These are phyloP conservation scores for Actenoides lindsayi DNA, from an alignment of 2,113 vertebrate genomes.

Conservation along the genomic window DNA sequence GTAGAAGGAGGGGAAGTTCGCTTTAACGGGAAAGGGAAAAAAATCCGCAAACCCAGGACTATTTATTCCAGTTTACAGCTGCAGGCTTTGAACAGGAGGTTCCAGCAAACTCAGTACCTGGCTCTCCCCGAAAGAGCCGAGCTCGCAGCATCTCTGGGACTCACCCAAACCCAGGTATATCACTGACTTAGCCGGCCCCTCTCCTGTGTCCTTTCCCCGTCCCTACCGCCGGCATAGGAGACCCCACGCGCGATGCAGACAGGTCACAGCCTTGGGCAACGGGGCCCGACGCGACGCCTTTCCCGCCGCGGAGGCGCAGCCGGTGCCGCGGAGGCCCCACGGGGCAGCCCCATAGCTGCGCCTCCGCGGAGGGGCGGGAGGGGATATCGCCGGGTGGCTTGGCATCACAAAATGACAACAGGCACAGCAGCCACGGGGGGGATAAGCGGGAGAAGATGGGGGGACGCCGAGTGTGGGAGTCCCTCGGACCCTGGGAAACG, in stretches of 20 bases:
- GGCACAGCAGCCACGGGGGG: neutral
- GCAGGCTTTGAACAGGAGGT: constrained; percentile 96
- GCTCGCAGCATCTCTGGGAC: constrained; percentile 95
- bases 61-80: constrained; percentile 99
- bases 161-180: constrained; percentile 97
- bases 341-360: neutral
- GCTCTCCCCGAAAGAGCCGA: constrained; percentile 97
- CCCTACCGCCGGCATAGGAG: neutral
- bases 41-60: constrained; percentile 98
- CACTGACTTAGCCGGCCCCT: neutral
- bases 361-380: neutral
- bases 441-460: neutral
- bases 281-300: neutral
- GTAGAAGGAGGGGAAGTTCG: constrained; percentile 98
- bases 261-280: neutral
- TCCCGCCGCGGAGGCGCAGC: neutral
- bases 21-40: constrained; percentile 98
- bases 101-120: constrained; percentile 98
- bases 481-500: neutral
- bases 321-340: neutral
- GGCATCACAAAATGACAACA: neutral
- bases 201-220: neutral
- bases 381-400: neutral
- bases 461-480: too few species aligned
- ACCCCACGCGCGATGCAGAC: neutral